Evolutionary conservation across 2,113 vertebrate genomes (phyloP), one percentile per base, ranked within the genome.

Genomic region (Prunella fulvescens): DNA sequence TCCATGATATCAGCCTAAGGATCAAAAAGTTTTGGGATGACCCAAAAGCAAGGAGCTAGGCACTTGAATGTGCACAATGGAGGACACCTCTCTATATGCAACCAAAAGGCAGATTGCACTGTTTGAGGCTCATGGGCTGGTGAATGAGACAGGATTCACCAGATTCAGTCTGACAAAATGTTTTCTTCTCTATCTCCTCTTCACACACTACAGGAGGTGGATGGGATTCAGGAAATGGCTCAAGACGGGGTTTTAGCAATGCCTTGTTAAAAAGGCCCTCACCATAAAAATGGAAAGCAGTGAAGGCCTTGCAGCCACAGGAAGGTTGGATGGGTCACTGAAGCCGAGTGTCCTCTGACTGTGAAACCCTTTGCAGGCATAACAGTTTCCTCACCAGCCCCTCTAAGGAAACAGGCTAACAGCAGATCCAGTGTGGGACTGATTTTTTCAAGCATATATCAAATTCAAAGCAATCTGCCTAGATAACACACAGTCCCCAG

Each of bases 1-100:
- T 57, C 39, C 2, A 1, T 17, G 9, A 16, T 22, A 58, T 23
- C 22, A 61, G 13, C 16, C 7, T 40, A 37, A 82, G 45, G 28
- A 67, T 64, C 7, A n/a, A 74, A 85, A 83, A n/a, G 9, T 58
- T 12, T 6, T n/a, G 4, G 14, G 28, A 48, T 69, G 33, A 40
- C 3, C 10, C 56, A 45, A 78, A 88, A 85, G 20, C 47, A 33
- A 82, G 26, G 26, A 76, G 33, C 11, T 67, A 6, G 0, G 0
- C 44, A 26, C 6, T 48, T 1, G 2, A 25, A 39, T 6, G 18
- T 19, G 4, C 35, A 31, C 56, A 44, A 6, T 0, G 0, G 20
- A 92, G 44, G 14, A 78, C 8, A 10, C 7, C 14, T 28, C 14
- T 76, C 17, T 1, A 0, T 4, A 10, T 2, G 10, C 4, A 62